Conservation (phyloP, 2,888 invertebrate genomes). For the Pyrochroa serraticornis region DNA sequence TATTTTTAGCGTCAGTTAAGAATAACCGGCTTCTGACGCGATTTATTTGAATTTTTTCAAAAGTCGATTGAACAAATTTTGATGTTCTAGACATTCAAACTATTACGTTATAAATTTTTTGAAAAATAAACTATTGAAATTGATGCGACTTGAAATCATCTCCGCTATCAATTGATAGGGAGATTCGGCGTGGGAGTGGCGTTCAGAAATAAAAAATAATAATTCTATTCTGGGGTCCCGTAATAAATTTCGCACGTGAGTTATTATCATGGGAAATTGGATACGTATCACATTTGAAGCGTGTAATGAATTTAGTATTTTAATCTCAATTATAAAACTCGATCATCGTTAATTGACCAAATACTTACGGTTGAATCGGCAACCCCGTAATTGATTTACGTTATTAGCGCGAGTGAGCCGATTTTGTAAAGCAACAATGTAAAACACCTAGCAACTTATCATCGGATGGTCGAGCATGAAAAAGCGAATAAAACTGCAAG, state of each 20-base stretch:
- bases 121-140: too few relatives aligned
- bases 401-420: not conserved
- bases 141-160: too few relatives aligned
- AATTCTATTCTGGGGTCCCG: slow-evolving; percentile 18
- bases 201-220: not conserved
- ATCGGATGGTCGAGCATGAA: not conserved
- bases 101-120: too few relatives aligned
- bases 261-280: slow-evolving; percentile 27
- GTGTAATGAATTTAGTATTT: slow-evolving; percentile 31
- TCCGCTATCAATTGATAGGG: too few relatives aligned
- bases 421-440: slow-evolving; percentile 9
- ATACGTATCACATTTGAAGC: slow-evolving; percentile 25
- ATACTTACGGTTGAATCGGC: slow-evolving; percentile 27
- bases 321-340: slow-evolving; percentile 34
- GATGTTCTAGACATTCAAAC: too few relatives aligned
- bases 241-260: slow-evolving; percentile 28
- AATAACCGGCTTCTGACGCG: too few relatives aligned
- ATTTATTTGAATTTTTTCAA: too few relatives aligned
- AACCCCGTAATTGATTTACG: slow-evolving; percentile 18
- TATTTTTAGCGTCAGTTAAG: too few relatives aligned
- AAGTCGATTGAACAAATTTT: too few relatives aligned
- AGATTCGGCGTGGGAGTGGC: not conserved
- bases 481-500: slow-evolving; percentile 11
- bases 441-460: not conserved
- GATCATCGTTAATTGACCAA: slow-evolving; percentile 30